A percentile compares a stretch with the other conserved stretches of the same genome.
Conservation (phyloP, 2,797 vertebrate genomes). For the Valencia hispanica region DNA sequence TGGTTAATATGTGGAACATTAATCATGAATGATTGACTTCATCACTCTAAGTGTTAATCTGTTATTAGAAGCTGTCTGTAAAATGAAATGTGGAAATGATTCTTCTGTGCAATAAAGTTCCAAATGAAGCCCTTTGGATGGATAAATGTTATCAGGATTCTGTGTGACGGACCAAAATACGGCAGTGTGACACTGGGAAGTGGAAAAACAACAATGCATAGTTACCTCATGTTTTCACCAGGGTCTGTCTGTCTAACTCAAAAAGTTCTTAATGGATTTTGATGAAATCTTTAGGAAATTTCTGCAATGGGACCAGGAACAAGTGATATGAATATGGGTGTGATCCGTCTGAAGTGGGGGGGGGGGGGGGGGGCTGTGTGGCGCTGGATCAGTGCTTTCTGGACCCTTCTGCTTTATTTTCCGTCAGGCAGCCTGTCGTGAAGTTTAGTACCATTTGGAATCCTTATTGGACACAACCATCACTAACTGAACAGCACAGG, state of each 20-base stretch:
- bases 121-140: background rate
- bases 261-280: no score
- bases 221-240: no score
- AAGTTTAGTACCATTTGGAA: background rate
- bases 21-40: conserved; percentile 57
- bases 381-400: no score
- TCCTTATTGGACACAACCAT: background rate
- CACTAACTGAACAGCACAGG: background rate
- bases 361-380: no score
- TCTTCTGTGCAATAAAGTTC: conserved; percentile 69
- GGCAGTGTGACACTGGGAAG: no score
- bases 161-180: background rate
- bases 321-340: no score
- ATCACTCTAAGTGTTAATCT: conserved; percentile 69
- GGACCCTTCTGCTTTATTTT: background rate
- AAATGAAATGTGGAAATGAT: conserved; percentile 55
- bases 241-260: no score
- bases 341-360: no score
- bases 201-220: no score
- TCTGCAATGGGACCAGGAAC: no score
- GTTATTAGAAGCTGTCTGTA: conserved; percentile 38
- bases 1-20: conserved; percentile 55
- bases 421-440: background rate
- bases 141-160: background rate
- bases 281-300: no score